These are phyloP conservation scores for Ganaspis brasiliensis DNA, from an alignment of 2,888 invertebrate genomes.

Conservation along the genomic window DNA sequence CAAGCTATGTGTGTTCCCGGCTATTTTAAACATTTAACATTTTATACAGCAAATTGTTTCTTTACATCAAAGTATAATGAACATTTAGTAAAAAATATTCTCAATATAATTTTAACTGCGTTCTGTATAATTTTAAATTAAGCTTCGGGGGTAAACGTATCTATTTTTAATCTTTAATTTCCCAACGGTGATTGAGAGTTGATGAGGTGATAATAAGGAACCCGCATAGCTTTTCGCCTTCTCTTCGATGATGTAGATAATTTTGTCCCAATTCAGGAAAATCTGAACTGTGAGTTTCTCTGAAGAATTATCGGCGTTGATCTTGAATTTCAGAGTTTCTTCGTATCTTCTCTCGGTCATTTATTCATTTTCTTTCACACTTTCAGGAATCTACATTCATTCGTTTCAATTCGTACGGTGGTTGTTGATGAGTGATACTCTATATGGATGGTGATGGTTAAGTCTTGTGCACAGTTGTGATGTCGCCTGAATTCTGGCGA, in stretches of 20 bases:
- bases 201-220: slow-evolving; percentile 30
- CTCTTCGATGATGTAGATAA: slow-evolving; percentile 3
- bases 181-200: too few relatives aligned
- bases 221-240: slow-evolving; percentile 36
- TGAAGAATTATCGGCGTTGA: background rate
- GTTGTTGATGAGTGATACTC: slow-evolving; percentile 68
- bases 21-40: slow-evolving; percentile 13
- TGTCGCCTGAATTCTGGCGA: slow-evolving; percentile 60
- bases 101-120: background rate
- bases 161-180: background rate
- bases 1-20: slow-evolving; percentile 31
- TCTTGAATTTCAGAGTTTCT: slow-evolving; percentile 13
- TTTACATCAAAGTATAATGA: background rate
- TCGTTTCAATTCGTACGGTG: slow-evolving; percentile 67
- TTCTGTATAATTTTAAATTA: too few relatives aligned
- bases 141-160: background rate
- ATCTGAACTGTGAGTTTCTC: slow-evolving; percentile 3
- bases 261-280: background rate
- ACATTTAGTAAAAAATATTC: slow-evolving; percentile 4
- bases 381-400: slow-evolving; percentile 59
- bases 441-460: slow-evolving; percentile 76
- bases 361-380: background rate
- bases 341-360: background rate
- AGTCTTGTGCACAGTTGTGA: slow-evolving; percentile 72
- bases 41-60: background rate